These are phyloP conservation scores for Dryas iulia DNA, from an alignment of 1,140 invertebrate species.

Conservation along the genomic window DNA sequence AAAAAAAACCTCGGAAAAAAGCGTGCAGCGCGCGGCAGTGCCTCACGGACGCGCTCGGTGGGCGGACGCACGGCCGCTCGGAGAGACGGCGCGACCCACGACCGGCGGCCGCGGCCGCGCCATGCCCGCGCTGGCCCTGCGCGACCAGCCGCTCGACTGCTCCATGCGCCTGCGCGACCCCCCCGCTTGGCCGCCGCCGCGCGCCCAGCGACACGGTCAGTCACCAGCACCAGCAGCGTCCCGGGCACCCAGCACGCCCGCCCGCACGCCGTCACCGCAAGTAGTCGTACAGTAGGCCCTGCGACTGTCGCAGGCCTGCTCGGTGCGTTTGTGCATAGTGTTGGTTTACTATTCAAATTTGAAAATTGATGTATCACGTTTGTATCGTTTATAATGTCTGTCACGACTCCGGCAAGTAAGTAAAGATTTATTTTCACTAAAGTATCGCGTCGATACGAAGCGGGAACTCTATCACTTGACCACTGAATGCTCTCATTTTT, in stretches of 20 bases:
- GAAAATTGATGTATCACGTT: slow-evolving; percentile 20
- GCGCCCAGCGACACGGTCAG: slow-evolving; percentile 64
- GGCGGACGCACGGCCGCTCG: slow-evolving; percentile 61
- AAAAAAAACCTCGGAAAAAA: slow-evolving; percentile 65
- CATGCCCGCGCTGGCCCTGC: slow-evolving; percentile 76
- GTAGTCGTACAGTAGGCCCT: background rate
- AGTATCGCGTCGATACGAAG: background rate
- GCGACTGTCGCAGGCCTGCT: background rate
- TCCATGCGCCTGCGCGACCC: slow-evolving; percentile 73
- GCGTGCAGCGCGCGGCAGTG: slow-evolving; percentile 64
- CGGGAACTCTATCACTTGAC: background rate
- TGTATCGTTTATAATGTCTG: slow-evolving; percentile 12
- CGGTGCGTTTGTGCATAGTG: slow-evolving; percentile 26
- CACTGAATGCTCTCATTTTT: background rate
- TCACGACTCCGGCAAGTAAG: slow-evolving; percentile 32
- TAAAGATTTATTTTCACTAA: slow-evolving; percentile 23
- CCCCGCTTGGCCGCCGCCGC: slow-evolving; percentile 67
- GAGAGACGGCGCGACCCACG: slow-evolving; percentile 65
- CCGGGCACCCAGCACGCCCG: too few relatives aligned
- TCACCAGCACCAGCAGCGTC: slow-evolving; percentile 33
- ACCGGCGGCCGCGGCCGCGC: slow-evolving; percentile 71
- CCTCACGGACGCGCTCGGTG: slow-evolving; percentile 64
- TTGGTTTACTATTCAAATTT: slow-evolving; percentile 11
- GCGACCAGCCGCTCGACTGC: slow-evolving; percentile 77
- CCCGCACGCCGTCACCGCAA: too few relatives aligned